Evolutionary conservation across 1,140 invertebrate genomes (phyloP), one percentile per base, ranked within the genome.

Genomic region (Ericerus pela): DNA sequence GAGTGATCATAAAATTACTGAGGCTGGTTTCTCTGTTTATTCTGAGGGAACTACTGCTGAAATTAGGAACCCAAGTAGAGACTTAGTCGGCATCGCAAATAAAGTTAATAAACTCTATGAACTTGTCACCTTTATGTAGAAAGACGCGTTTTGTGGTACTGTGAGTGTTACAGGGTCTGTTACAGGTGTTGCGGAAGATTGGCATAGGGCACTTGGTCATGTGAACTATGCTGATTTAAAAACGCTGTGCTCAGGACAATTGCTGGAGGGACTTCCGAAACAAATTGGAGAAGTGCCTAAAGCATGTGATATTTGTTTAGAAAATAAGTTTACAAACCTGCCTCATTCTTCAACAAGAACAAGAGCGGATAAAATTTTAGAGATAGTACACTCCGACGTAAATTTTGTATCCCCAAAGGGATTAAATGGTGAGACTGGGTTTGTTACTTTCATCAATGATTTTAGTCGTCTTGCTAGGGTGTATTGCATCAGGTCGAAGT

Each of bases 361-460:
- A 20, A 53, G 54, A 36, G 53, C 54, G 33, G 38, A 60, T 36
- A 52, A 54, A 24, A 37, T 62, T 11, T 47, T 63, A 51, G 61
- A 62, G 47, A 31, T 66, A 0, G 54, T 67, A 11, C 64, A 67
- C 37, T 60, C 58, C 11, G 63, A 64, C 57, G 53, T 64, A 38
- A 38, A 29, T 55, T 58, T 52, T 18, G 57, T 61, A 26, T 38
- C 54, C 16, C 33, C 58, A 3, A 22, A 53, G 11, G 47, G 61
- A 11, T 37, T 37, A 27, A 57, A 62, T 30, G 60, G 59, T 37
- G 58, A 61, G 54, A 60, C 52, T n/a, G 67, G 64, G 37, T 62
- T 62, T 47, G 55, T 64, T 2, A 59, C 59, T 0, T 63, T 66
- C 51, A 62, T 66, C 12, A 64, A 67, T 47, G 63, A 68, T 51